Base-by-base conservation (phyloP, 2,113 vertebrate genomes). In the Trematomus loennbergii region DNA sequence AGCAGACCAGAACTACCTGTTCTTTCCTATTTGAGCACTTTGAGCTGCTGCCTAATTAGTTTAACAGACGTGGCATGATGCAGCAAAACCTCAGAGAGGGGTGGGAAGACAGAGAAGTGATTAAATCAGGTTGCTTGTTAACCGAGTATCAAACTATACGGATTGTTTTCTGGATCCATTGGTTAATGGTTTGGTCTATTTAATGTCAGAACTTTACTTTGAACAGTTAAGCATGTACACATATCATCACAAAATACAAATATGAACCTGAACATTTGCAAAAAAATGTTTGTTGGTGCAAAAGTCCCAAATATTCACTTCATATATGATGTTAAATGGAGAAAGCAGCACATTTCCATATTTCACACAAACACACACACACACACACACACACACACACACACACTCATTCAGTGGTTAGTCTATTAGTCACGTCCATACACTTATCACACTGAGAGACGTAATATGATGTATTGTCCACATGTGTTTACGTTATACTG, bases 11-110 rank as follows among this genome's bases (percentile, higher is more conserved):
- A 11, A 12, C 12, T 2, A 53, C 11, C 12, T 10, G 18, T 1
- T 20, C 29, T 6, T 43, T 61, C 65, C 36, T 16, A 22, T 48
- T 53, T 9, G 17, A 52, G 25, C 61, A 1, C 69, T 4, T 36
- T 36, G 36, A 40, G 36, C 5, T 40, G 36, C 46, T 6, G 29
- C 72, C 49, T 13, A 10, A 71, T 81, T 78, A 48, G 50, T 59
- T 75, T 72, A 12, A n/a, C 62, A 62, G 78, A 12, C 11, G 45
- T 50, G 15, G 18, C 48, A 57, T 33, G 82, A 84, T 20, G 60
- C 73, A 46, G 68, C 58, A 13, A 7, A 75, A 54, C 18, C n/a
- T 53, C 3, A 36, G 36, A 40, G 36, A 7, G 36, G 29, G 29
- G 29, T 29, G 29, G 3, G 3, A 29, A 29, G 29, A 29, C 29